Conservation (phyloP, 2,113 vertebrate species). For the Cheirogaleus medius region DNA sequence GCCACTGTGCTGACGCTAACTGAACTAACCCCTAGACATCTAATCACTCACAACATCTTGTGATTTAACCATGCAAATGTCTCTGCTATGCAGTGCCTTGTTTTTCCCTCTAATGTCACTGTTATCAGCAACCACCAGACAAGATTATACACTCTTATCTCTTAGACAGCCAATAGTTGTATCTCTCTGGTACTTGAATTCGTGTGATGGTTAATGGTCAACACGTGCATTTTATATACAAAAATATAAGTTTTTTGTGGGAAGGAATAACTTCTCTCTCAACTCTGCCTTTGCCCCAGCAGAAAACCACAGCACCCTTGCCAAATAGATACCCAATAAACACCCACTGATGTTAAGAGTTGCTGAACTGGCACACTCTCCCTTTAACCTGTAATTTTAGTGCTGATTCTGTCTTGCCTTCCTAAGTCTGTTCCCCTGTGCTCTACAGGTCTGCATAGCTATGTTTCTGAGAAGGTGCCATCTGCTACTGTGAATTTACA, state of each 20-base stretch:
- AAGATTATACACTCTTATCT: neutral
- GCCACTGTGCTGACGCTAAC: neutral
- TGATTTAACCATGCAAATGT: neutral
- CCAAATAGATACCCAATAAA: neutral
- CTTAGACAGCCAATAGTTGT: neutral
- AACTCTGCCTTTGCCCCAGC: neutral
- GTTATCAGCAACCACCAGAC: neutral
- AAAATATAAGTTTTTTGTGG: neutral
- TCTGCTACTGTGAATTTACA: constrained; percentile 73
- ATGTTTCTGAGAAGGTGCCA: constrained; percentile 66
- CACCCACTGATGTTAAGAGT: neutral
- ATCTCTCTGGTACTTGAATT: neutral
- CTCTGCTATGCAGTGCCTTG: neutral
- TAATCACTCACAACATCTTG: neutral
- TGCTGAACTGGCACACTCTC: neutral
- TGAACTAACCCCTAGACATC: too few relatives aligned
- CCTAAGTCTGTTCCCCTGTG: constrained; percentile 25
- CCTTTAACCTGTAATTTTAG: constrained; percentile 37
- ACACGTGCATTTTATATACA: neutral
- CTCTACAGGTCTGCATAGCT: constrained; percentile 53
- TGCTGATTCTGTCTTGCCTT: neutral
- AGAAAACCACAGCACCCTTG: neutral
- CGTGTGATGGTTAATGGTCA: neutral
- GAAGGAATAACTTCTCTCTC: neutral
- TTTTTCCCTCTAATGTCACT: neutral